A percentile compares a stretch with the other conserved stretches of the same genome.
phyloP scores from a whole-genome alignment of 2,888 invertebrate species.

The Chrysopilus asiliformis region DNA sequence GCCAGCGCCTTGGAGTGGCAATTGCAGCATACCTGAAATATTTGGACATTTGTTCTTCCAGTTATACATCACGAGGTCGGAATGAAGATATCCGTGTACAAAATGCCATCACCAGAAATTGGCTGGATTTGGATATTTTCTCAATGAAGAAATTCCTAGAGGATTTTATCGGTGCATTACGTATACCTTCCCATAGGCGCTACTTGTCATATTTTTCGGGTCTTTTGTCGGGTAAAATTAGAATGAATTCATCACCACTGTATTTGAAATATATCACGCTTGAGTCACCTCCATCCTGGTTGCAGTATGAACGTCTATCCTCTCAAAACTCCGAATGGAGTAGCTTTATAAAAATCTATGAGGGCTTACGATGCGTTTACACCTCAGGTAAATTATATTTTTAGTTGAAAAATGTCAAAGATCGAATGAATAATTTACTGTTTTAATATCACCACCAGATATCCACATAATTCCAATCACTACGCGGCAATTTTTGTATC shows the following conservation, averaged over 20 bases:
- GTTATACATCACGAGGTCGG: conserved; percentile 28
- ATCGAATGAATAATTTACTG: background rate
- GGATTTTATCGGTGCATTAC: conserved; percentile 56
- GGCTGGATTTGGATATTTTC: conserved; percentile 75
- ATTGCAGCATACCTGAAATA: conserved; percentile 91
- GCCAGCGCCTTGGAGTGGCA: conserved; percentile 73
- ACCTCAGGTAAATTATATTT: conserved; percentile 49
- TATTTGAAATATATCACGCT: conserved; percentile 78
- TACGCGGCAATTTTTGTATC: conserved; percentile 49
- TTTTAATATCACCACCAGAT: conserved; percentile 14
- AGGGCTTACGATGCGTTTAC: conserved; percentile 79
- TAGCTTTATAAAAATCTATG: conserved; percentile 77
- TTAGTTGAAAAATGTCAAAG: background rate
- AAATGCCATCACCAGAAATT: conserved; percentile 19
- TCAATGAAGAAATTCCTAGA: conserved; percentile 87
- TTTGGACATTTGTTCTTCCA: conserved; percentile 71
- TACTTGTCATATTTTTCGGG: conserved; percentile 89
- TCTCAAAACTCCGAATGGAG: conserved; percentile 44
- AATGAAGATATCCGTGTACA: conserved; percentile 20
- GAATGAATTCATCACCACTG: conserved; percentile 75
- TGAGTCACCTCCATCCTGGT: conserved; percentile 70
- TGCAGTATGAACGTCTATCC: conserved; percentile 33
- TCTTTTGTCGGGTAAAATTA: conserved; percentile 72
- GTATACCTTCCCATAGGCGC: conserved; percentile 64
- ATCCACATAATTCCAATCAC: conserved; percentile 24